phyloP scores from a whole-genome alignment of 2,113 vertebrate species.

The Naja naja region DNA sequence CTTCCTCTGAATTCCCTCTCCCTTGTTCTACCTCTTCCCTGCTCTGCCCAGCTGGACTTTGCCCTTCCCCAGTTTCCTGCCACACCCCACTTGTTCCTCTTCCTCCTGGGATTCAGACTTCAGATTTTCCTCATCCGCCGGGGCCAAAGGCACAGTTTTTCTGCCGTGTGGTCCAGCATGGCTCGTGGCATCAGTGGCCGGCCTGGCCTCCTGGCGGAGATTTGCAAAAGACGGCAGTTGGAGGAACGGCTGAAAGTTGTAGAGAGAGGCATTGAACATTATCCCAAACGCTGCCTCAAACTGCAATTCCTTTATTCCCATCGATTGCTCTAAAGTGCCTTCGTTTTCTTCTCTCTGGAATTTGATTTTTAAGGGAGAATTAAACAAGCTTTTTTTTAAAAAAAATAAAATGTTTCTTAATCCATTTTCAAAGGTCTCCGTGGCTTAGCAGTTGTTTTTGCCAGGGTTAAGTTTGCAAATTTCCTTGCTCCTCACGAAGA shows the following conservation, averaged over 20 bases:
- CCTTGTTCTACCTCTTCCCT: too few species aligned
- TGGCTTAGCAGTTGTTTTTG: not conserved
- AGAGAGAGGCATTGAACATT: not conserved
- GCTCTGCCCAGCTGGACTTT: too few species aligned
- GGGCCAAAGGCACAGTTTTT: not conserved
- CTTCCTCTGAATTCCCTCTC: too few species aligned
- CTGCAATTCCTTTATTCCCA: not conserved
- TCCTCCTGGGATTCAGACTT: too few species aligned
- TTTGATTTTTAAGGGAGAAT: not conserved
- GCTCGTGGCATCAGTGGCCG: not conserved
- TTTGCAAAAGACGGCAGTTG: not conserved
- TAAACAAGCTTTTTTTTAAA: constrained; percentile 26
- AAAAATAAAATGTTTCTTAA: not conserved
- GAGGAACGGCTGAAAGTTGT: not conserved
- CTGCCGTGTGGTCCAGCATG: not conserved
- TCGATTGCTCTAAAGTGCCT: not conserved
- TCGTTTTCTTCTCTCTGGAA: not conserved
- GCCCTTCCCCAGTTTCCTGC: too few species aligned
- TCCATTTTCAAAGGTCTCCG: not conserved
- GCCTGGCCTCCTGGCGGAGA: not conserved
- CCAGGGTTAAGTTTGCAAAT: not conserved
- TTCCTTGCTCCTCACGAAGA: not conserved
- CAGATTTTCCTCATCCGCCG: too few species aligned
- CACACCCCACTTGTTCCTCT: too few species aligned
- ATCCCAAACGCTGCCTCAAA: constrained; percentile 42